Conservation (phyloP, 1,140 invertebrate species). For the Macrobrachium rosenbergii region DNA sequence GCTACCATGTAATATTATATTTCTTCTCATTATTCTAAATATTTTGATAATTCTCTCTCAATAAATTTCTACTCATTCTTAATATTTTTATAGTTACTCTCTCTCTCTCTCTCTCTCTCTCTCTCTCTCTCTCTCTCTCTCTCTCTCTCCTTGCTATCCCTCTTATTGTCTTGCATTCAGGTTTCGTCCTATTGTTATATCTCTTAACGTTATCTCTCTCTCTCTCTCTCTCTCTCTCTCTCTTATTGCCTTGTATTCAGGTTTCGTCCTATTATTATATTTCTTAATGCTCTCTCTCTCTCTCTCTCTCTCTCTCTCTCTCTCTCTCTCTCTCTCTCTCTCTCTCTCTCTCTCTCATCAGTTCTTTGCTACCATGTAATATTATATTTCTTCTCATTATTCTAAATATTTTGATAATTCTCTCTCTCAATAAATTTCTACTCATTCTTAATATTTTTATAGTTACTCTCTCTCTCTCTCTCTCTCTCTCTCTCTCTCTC, state of each 20-base stretch:
- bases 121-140: slow-evolving; percentile 5
- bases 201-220: background rate
- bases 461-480: background rate
- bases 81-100: background rate
- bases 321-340: background rate
- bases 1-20: background rate
- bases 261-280: background rate
- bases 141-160: background rate
- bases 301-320: background rate
- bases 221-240: background rate
- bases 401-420: too few species aligned
- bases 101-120: slow-evolving; percentile 34
- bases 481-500: background rate
- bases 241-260: background rate
- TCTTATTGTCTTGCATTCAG: background rate
- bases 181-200: background rate
- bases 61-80: background rate
- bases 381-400: too few species aligned
- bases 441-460: too few species aligned
- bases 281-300: background rate
- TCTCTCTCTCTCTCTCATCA: background rate
- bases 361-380: too few species aligned
- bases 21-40: background rate
- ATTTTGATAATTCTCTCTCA: background rate
- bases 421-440: too few species aligned